These are phyloP conservation scores for Arvicola amphibius DNA, from an alignment of 2,797 vertebrate genomes.

Conservation along the genomic window DNA sequence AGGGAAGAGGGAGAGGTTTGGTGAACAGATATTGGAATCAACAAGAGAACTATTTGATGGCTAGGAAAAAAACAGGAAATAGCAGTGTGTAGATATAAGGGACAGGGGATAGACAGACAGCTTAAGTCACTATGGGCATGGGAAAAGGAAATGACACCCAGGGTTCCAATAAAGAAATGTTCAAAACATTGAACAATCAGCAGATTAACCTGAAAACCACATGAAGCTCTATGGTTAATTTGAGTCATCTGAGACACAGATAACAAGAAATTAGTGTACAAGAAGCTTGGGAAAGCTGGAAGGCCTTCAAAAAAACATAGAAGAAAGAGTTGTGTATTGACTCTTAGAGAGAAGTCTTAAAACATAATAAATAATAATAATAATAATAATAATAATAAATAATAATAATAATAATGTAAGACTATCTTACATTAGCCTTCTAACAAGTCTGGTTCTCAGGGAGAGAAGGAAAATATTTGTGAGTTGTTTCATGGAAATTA, in stretches of 20 bases:
- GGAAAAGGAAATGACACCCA: background rate
- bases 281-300: conserved; percentile 3
- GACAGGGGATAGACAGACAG: background rate
- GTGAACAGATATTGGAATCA: background rate
- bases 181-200: background rate
- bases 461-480: background rate
- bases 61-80: background rate
- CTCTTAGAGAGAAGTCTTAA: background rate
- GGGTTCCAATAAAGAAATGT: background rate
- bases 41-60: background rate
- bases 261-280: background rate
- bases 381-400: too few relatives aligned
- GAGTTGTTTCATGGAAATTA: background rate
- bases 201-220: background rate
- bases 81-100: background rate
- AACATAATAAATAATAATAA: too few relatives aligned
- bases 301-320: background rate
- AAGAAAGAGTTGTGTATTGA: background rate
- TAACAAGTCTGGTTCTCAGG: background rate
- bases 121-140: background rate
- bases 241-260: background rate
- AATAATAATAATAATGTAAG: too few relatives aligned
- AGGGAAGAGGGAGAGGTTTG: background rate
- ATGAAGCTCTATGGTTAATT: background rate
- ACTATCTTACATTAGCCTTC: background rate